Evolutionary conservation across 2,113 vertebrate genomes (phyloP).

Genomic region (Sinocyclocheilus anshuiensis): DNA sequence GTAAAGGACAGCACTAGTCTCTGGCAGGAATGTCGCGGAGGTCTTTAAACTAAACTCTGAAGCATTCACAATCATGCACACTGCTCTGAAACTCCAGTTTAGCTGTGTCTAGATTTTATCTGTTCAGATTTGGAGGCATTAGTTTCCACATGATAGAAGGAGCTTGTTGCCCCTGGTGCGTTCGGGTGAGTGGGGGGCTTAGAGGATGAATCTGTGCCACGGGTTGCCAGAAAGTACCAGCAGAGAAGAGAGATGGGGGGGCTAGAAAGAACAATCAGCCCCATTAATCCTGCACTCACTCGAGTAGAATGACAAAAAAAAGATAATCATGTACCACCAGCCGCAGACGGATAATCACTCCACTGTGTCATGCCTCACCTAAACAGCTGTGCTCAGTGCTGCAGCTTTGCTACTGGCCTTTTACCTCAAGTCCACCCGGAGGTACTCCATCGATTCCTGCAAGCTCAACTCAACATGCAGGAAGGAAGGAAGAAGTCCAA

Average conservation of each 20-base stretch:
- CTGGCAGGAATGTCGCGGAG: not conserved
- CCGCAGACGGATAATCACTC: slow-evolving; percentile 40
- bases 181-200: not conserved
- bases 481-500: not conserved
- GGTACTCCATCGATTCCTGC: not conserved
- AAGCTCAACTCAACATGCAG: slow-evolving; percentile 3
- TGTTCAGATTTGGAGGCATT: slow-evolving; percentile 30
- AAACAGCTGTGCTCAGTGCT: slow-evolving; percentile 9
- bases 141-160: not conserved
- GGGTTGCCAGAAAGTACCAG: slow-evolving; percentile 24
- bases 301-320: slow-evolving; percentile 23
- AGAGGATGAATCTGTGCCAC: slow-evolving; percentile 32
- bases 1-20: not conserved
- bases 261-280: slow-evolving; percentile 49
- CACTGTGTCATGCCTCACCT: not conserved
- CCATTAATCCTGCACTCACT: slow-evolving; percentile 39
- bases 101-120: slow-evolving; percentile 12
- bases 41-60: not conserved
- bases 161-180: not conserved
- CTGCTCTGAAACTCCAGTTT: not conserved
- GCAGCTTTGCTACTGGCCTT: not conserved
- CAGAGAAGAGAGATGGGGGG: slow-evolving; percentile 22
- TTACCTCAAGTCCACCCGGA: not conserved
- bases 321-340: slow-evolving; percentile 28
- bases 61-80: not conserved